Evolutionary conservation across 1,140 invertebrate species (phyloP), one percentile per base, ranked within the genome.

Genomic region (Conus ventricosus): DNA sequence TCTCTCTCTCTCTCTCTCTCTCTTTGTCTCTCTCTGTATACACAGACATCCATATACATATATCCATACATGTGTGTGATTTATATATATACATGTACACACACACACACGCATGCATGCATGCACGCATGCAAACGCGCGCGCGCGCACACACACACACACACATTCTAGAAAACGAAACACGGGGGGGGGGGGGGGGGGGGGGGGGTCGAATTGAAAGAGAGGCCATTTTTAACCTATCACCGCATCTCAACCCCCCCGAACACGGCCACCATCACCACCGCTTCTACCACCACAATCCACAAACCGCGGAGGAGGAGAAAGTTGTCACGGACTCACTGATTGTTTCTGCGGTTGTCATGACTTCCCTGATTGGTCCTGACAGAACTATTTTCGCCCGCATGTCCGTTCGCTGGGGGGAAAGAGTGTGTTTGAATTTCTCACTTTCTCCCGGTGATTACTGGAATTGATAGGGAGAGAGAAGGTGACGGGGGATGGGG

Each of bases 31-130:
- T 20, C 13, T n/a, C 13, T n/a, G 1, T n/a, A 75, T n/a, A 75
- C n/a, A 75, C n/a, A 75, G 7, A 75, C n/a, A 75, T n/a, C 13
- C n/a, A 75, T n/a, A 75, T n/a, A 75, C n/a, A 75, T n/a, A 75
- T 4, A 75, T n/a, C 13, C n/a, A 75, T n/a, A 75, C n/a, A n/a
- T n/a, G n/a, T n/a, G n/a, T n/a, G n/a, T n/a, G n/a, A n/a, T n/a
- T 5, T n/a, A n/a, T n/a, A 75, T n/a, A n/a, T n/a, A 75, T 8
- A 75, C 1, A 8, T 8, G 4, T 23, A n/a, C 6, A 75, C 6
- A 8, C 1, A 75, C 71, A 20, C 71, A 75, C 71, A n/a, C 71
- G 1, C n/a, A 75, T 6, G 7, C 71, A 75, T 6, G 4, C 20
- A 75, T 6, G 4, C 71, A 75, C 71, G 4, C 17, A 75, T n/a